Evolutionary conservation across 1,140 invertebrate genomes (phyloP).

Genomic region (Theocolax elegans): DNA sequence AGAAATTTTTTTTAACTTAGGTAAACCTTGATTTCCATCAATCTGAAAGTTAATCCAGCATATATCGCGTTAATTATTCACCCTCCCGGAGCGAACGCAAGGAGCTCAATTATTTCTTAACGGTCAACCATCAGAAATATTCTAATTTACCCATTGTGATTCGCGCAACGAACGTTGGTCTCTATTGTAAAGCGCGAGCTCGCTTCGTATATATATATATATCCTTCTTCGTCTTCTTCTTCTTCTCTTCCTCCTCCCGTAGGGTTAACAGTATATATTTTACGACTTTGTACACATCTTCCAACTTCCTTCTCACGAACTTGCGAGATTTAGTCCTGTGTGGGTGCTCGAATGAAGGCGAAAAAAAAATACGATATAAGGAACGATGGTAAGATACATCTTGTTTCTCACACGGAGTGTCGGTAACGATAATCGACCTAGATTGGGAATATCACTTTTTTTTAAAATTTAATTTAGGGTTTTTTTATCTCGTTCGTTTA

Average conservation of each 20-base stretch:
- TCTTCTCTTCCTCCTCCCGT: background rate
- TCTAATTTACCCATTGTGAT: slow-evolving; percentile 26
- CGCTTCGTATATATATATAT: background rate
- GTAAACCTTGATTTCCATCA: too few relatives aligned
- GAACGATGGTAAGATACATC: background rate
- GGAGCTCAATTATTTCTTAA: slow-evolving; percentile 24
- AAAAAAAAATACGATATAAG: background rate
- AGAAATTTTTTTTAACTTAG: too few relatives aligned
- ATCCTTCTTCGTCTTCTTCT: background rate
- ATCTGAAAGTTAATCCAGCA: too few relatives aligned
- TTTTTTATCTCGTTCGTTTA: background rate
- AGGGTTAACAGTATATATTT: slow-evolving; percentile 11
- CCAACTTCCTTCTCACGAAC: slow-evolving; percentile 20
- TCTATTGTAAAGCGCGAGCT: slow-evolving; percentile 1
- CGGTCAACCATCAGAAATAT: slow-evolving; percentile 31
- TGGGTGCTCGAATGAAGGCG: slow-evolving; percentile 15
- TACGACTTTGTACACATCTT: background rate
- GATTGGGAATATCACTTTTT: slow-evolving; percentile 1
- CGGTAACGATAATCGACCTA: slow-evolving; percentile 17
- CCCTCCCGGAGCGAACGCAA: too few relatives aligned
- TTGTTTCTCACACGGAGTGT: background rate
- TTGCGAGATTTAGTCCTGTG: slow-evolving; percentile 1
- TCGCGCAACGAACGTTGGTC: slow-evolving; percentile 8
- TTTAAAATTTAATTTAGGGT: background rate
- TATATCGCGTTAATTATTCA: too few relatives aligned